These are phyloP conservation scores for Diaprepes abbreviatus DNA, from an alignment of 2,888 invertebrate species.

Conservation along the genomic window DNA sequence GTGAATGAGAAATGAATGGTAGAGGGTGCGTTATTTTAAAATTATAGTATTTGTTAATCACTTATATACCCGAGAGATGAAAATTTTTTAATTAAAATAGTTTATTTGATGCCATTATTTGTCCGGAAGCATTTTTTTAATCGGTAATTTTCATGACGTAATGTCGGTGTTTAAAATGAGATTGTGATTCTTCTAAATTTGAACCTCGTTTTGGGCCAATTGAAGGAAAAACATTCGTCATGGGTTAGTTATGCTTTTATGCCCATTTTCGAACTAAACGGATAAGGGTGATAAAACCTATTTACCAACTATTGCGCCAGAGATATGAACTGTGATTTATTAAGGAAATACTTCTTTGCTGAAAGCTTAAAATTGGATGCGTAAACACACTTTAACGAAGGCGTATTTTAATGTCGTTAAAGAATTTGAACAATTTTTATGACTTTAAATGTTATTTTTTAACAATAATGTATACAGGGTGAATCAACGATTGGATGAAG, in stretches of 20 bases:
- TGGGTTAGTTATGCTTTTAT: neutral
- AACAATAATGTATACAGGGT: no score
- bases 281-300: constrained; percentile 14
- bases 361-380: neutral
- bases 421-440: neutral
- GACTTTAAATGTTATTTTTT: no score
- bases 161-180: no score
- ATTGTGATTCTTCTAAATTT: neutral
- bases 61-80: no score
- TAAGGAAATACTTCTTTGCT: constrained; percentile 1
- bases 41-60: no score
- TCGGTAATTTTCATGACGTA: no score
- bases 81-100: no score
- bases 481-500: no score
- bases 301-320: constrained; percentile 13
- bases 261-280: constrained; percentile 5
- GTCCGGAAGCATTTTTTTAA: neutral
- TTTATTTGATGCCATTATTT: no score
- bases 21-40: neutral
- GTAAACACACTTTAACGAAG: neutral
- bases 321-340: neutral
- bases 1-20: neutral
- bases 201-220: neutral
- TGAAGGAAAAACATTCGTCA: neutral
- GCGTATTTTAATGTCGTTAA: neutral